These are phyloP conservation scores for Austrofundulus limnaeus DNA, from an alignment of 2,113 vertebrate species.

Conservation along the genomic window DNA sequence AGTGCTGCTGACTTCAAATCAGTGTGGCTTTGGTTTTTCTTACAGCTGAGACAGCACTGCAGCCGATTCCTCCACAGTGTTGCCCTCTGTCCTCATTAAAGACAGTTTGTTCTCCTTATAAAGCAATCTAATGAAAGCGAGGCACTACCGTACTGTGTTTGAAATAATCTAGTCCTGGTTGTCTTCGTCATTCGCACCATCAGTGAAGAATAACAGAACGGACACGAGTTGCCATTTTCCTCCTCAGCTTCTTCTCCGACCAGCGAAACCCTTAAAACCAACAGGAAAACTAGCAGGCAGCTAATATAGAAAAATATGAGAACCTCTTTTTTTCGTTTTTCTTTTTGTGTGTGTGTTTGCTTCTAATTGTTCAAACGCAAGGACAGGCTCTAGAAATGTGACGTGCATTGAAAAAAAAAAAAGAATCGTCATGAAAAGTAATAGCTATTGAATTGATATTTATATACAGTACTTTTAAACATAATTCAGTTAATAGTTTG, in stretches of 20 bases:
- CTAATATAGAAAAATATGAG: conserved; percentile 73
- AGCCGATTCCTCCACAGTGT: conserved; percentile 10
- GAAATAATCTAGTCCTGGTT: conserved; percentile 30
- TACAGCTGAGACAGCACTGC: conserved; percentile 14
- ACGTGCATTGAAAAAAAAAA: conserved; percentile 91
- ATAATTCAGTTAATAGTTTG: conserved; percentile 59
- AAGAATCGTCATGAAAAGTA: conserved; percentile 87
- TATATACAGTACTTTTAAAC: conserved; percentile 73
- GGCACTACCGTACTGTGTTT: conserved; percentile 30
- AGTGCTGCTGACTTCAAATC: conserved; percentile 41
- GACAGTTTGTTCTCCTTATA: conserved; percentile 23
- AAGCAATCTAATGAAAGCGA: conserved; percentile 25
- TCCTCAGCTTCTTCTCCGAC: conserved; percentile 13
- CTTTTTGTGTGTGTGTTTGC: conserved; percentile 40
- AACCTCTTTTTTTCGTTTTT: conserved; percentile 43
- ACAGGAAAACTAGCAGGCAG: conserved; percentile 56
- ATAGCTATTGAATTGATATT: conserved; percentile 82
- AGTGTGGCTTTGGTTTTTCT: conserved; percentile 42
- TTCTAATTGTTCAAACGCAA: conserved; percentile 76
- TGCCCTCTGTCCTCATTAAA: conserved; percentile 10
- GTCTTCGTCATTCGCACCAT: conserved; percentile 18
- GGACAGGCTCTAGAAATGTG: conserved; percentile 87
- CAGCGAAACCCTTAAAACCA: conserved; percentile 31
- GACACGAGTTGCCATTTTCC: conserved; percentile 6
- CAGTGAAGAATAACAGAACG: conserved; percentile 18